These are phyloP conservation scores for Netelia virgata DNA, from an alignment of 2,888 invertebrate species.

Conservation along the genomic window DNA sequence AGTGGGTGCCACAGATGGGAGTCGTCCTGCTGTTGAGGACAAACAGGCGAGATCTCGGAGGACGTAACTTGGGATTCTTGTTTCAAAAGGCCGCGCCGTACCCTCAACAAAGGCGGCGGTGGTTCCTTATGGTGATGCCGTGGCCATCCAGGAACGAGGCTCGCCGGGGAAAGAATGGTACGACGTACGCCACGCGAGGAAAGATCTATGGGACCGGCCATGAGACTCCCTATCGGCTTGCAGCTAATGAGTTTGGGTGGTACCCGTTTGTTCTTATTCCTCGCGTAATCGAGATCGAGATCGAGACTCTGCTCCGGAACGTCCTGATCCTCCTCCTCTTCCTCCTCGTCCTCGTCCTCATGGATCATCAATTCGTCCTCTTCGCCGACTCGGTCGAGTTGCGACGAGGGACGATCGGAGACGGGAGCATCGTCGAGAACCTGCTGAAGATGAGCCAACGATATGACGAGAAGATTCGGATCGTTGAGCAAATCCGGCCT, in stretches of 20 bases:
- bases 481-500: constrained; percentile 91
- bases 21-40: constrained; percentile 76
- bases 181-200: constrained; percentile 79
- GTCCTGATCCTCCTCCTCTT: constrained; percentile 56
- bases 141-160: constrained; percentile 36
- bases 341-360: constrained; percentile 59
- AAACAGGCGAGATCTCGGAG: constrained; percentile 76
- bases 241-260: constrained; percentile 81
- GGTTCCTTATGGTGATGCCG: constrained; percentile 58
- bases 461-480: constrained; percentile 92
- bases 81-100: constrained; percentile 80
- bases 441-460: constrained; percentile 89
- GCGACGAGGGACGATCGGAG: constrained; percentile 66
- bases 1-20: constrained; percentile 93
- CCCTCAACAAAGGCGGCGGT: constrained; percentile 79
- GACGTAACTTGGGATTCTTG: constrained; percentile 83
- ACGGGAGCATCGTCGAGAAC: constrained; percentile 80
- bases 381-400: constrained; percentile 55
- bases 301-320: constrained; percentile 60
- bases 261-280: constrained; percentile 41
- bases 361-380: constrained; percentile 60
- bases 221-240: constrained; percentile 82
- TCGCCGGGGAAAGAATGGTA: constrained; percentile 15
- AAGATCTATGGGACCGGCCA: constrained; percentile 83
- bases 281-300: constrained; percentile 33